Base-by-base conservation (phyloP, 2,888 invertebrate species). In the Trachelus tabidus region DNA sequence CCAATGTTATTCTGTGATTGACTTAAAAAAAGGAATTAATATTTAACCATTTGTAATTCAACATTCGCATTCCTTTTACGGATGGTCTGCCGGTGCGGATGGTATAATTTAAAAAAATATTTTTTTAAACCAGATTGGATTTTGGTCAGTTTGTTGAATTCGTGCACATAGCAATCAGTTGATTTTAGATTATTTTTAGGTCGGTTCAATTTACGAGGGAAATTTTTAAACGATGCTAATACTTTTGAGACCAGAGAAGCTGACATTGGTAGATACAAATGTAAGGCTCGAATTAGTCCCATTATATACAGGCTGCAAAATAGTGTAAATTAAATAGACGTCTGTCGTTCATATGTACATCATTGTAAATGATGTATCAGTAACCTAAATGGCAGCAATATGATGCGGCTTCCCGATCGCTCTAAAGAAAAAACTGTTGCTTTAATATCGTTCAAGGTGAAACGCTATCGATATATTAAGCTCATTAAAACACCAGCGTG, bases 401-500 rank as follows among this genome's bases (percentile, higher is more conserved):
- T 23, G 23, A 9, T 56, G 56, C 56, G 56, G 23, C 23, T 56
- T 23, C 23, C 56, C 56, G 9, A 56, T 56, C 1, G 23, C 23
- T 56, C 23, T 56, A 56, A 56, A 23, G 56, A 56, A 56, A 56
- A 23, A 23, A 23, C 56, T 40, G 40, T 40, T 40, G 40, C 40
- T 56, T 56, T 23, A 56, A 56, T 56, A 56, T 56, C 56, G 23
- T 56, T 23, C 56, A 56, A 23, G 56, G 23, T 23, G 23, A 23
- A 56, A 23, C 71, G 71, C 15, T 71, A 30, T 71, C 71, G 71
- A 73, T 30, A 34, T 34, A 76, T 30, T 40, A 73, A 78, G 73
- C 73, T 79, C 71, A 79, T 77, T 79, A 81, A 83, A 83, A 83
- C 83, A 83, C 80, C 82, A 85, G 79, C 79, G 82, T 81, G 80